Percentiles rank a stretch among this genome's conserved stretches.
These are phyloP conservation scores for Onychostoma macrolepis DNA, from an alignment of 2,113 vertebrate genomes.

Conservation along the genomic window DNA sequence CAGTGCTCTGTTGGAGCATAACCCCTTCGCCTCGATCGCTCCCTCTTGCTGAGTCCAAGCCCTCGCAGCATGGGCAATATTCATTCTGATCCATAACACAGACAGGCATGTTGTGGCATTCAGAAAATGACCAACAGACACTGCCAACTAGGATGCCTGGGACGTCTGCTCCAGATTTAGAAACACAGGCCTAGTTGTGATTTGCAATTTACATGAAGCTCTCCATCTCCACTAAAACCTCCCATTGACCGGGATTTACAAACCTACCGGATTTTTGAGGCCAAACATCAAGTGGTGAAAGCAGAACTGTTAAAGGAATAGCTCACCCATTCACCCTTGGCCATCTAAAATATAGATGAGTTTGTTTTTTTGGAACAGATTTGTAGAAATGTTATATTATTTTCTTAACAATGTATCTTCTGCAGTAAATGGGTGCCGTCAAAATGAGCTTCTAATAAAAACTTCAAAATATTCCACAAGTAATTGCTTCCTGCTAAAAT, in stretches of 20 bases:
- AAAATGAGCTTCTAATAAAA: too few relatives aligned
- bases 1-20: slow-evolving; percentile 25
- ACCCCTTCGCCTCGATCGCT: neutral
- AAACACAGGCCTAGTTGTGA: slow-evolving; percentile 37
- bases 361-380: too few relatives aligned
- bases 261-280: slow-evolving; percentile 7
- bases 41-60: slow-evolving; percentile 42
- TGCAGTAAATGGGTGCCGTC: too few relatives aligned
- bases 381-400: too few relatives aligned
- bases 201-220: slow-evolving; percentile 44
- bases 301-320: neutral
- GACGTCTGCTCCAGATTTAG: slow-evolving; percentile 36
- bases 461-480: neutral
- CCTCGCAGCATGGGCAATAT: slow-evolving; percentile 42
- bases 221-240: neutral
- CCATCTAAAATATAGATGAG: neutral
- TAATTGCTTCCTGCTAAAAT: neutral
- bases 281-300: neutral
- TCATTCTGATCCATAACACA: slow-evolving; percentile 44
- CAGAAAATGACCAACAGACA: slow-evolving; percentile 40
- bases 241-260: neutral
- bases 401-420: too few relatives aligned
- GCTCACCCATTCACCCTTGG: neutral
- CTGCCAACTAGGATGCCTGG: slow-evolving; percentile 26
- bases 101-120: slow-evolving; percentile 33